Evolutionary conservation across 2,113 vertebrate genomes (phyloP), one percentile per base, ranked within the genome.

Genomic region (Meles meles): DNA sequence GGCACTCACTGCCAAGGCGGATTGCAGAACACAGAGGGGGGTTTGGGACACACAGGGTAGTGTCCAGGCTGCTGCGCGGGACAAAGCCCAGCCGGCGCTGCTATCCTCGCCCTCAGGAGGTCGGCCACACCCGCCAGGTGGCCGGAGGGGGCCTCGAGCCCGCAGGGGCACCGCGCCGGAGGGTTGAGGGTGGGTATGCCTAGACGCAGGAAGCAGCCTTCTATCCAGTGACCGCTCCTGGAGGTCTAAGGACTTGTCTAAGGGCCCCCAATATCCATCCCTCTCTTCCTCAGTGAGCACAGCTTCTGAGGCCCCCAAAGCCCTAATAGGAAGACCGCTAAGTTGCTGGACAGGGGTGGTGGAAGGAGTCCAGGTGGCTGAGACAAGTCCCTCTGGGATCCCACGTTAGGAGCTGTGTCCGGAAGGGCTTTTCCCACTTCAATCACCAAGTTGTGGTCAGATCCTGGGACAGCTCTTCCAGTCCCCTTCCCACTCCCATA

Each of bases 141-240:
- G 29, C 42, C 4, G 2, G n/a, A 20, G 49, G 27, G 21, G 55
- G 29, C n/a, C 14, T 21, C 0, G 1, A 27, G 27, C 34, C 2
- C 25, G 29, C 42, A 1, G n/a, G 27, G 11, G 6, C 39, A 52
- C 1, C 2, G 47, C 0, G 8, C 52, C 4, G 0, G 3, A 71
- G 17, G 29, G 3, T 6, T 34, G 14, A 7, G n/a, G 29, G 39
- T 44, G 27, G 20, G 27, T 10, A 52, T 5, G 5, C n/a, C 55
- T 23, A 2, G 2, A 47, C 61, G 39, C 9, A 0, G 6, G 91
- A 74, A 42, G 37, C 39, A 21, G 8, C 74, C 76, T 59, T 67
- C 57, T 69, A 47, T 17, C 3, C 39, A 21, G 31, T 14, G 47
- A 79, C 65, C 3, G 5, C 6, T 52, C 63, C 29, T 1, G 94